A percentile compares a stretch with the other conserved stretches of the same genome.
phyloP scores from a whole-genome alignment of 2,888 invertebrate genomes.

The Agrotis clavis region DNA sequence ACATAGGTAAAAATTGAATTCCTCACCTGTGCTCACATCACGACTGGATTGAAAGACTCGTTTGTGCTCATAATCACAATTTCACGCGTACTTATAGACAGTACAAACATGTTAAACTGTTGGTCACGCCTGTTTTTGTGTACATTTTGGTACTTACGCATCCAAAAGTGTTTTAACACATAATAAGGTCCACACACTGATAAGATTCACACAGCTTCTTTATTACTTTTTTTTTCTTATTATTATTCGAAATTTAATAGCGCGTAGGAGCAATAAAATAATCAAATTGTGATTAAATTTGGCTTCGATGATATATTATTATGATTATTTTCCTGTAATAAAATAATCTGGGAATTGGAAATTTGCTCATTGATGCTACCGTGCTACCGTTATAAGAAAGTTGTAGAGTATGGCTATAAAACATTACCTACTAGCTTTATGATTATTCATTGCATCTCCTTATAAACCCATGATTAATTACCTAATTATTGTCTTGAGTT shows the following conservation, averaged over 20 bases:
- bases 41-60: conserved; percentile 72
- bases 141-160: conserved; percentile 58
- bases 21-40: conserved; percentile 59
- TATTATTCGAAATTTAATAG: conserved; percentile 24
- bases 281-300: conserved; percentile 44
- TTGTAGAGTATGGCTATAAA: conserved; percentile 9
- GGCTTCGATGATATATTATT: conserved; percentile 44
- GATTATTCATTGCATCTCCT: conserved; percentile 13
- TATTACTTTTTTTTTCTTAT: conserved; percentile 19
- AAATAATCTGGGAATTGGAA: conserved; percentile 29
- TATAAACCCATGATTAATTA: conserved; percentile 1
- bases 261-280: conserved; percentile 35
- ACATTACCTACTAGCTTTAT: conserved; percentile 25
- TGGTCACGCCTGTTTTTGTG: conserved; percentile 85
- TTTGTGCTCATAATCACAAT: conserved; percentile 87
- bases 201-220: conserved; percentile 31
- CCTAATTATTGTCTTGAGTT: neutral
- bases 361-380: conserved; percentile 29
- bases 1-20: conserved; percentile 45
- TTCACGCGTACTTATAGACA: conserved; percentile 87
- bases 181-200: conserved; percentile 40
- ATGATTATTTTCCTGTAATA: conserved; percentile 23
- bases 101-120: conserved; percentile 85
- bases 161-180: conserved; percentile 59
- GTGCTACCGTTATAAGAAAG: conserved; percentile 15